These are phyloP conservation scores for Arctopsyche grandis DNA, from an alignment of 1,140 invertebrate genomes.

Conservation along the genomic window DNA sequence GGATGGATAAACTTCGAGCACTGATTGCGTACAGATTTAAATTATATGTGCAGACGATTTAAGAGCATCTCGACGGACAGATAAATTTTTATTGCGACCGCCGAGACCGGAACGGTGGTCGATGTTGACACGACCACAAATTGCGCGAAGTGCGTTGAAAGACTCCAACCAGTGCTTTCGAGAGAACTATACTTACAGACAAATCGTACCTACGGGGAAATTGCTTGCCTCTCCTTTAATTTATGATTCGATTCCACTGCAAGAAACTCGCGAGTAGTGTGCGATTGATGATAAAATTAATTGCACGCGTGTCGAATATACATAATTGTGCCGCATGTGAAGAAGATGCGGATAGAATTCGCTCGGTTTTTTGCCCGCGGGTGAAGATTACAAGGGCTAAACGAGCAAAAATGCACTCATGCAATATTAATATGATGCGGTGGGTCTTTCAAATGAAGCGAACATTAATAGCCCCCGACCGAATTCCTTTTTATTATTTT, in stretches of 20 bases:
- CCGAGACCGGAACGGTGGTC: not conserved
- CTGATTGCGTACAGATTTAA: not conserved
- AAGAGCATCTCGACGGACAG: not conserved
- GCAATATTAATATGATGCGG: slow-evolving; percentile 3
- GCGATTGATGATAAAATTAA: no score
- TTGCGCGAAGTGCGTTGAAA: not conserved
- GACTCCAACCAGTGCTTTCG: not conserved
- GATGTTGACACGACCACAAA: not conserved
- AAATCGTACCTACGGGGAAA: no score
- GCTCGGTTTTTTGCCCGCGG: no score
- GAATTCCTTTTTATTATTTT: not conserved
- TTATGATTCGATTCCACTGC: no score
- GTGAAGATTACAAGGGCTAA: no score
- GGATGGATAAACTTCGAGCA: no score
- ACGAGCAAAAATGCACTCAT: not conserved
- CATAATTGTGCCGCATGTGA: no score
- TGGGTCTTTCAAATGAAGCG: not conserved
- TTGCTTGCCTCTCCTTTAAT: no score
- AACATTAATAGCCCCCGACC: not conserved
- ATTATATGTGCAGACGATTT: not conserved
- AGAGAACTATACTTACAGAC: not conserved
- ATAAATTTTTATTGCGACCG: not conserved
- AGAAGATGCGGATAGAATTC: no score
- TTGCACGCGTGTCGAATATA: no score
- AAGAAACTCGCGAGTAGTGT: no score